phyloP scores from a whole-genome alignment of 2,113 vertebrate genomes.

The Brachirus orientalis region DNA sequence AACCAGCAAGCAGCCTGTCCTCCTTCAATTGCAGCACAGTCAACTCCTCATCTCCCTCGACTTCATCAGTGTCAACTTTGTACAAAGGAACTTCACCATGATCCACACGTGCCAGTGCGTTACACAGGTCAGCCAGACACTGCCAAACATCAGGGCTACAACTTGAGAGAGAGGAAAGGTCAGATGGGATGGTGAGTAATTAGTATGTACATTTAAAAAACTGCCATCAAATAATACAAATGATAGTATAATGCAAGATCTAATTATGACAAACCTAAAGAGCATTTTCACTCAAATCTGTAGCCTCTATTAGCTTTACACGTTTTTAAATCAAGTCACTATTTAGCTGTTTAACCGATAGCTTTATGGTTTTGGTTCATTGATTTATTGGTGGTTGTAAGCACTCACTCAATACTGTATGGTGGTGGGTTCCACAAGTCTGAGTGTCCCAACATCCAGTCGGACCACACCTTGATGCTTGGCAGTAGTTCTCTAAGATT shows the following conservation, averaged over 20 bases:
- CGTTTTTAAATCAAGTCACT: background rate
- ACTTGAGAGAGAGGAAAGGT: slow-evolving; percentile 40
- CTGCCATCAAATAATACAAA: slow-evolving; percentile 43
- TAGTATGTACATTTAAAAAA: slow-evolving; percentile 3
- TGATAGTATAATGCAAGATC: background rate
- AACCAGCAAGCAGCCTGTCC: slow-evolving; percentile 94
- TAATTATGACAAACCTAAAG: background rate
- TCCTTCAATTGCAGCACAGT: slow-evolving; percentile 93
- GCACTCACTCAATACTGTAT: slow-evolving; percentile 76
- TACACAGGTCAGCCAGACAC: slow-evolving; percentile 93
- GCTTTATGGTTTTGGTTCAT: background rate
- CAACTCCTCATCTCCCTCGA: slow-evolving; percentile 93
- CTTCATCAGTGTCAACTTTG: slow-evolving; percentile 83
- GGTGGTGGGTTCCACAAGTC: slow-evolving; percentile 98
- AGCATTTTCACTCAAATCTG: background rate
- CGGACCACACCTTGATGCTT: slow-evolving; percentile 97
- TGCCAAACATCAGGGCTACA: slow-evolving; percentile 90
- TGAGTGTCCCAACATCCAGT: slow-evolving; percentile 98
- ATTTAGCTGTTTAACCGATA: background rate
- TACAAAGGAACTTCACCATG: slow-evolving; percentile 95
- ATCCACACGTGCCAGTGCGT: slow-evolving; percentile 92
- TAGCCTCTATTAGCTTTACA: too few species aligned
- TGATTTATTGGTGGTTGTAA: slow-evolving; percentile 5
- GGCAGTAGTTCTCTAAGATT: slow-evolving; percentile 94
- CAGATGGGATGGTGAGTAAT: background rate